phyloP scores from a whole-genome alignment of 2,888 invertebrate species.

The Dorcus parallelipipedus region DNA sequence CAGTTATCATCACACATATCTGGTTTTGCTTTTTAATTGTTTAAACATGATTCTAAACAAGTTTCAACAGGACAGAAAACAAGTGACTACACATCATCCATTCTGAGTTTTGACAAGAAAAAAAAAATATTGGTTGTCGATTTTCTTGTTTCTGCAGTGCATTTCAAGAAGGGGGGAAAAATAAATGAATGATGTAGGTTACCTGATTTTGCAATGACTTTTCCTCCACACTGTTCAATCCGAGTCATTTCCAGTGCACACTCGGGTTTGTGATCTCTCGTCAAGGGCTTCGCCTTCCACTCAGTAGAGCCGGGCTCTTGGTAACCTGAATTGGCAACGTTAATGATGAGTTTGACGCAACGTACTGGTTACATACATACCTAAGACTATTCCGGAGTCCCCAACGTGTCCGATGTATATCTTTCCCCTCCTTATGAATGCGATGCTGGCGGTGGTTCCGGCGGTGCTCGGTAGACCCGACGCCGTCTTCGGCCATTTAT shows the following conservation, averaged over 20 bases:
- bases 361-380: constrained; percentile 22
- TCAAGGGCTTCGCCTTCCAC: constrained; percentile 80
- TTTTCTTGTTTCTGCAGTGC: no score
- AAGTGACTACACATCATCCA: no score
- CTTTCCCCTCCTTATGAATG: constrained; percentile 90
- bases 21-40: no score
- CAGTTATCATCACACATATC: no score
- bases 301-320: constrained; percentile 49
- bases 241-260: constrained; percentile 76
- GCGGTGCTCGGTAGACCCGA: constrained; percentile 95
- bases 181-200: neutral
- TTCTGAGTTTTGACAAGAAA: no score
- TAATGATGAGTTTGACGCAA: neutral
- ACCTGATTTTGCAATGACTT: constrained; percentile 66
- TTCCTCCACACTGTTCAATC: constrained; percentile 79
- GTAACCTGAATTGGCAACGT: constrained; percentile 35
- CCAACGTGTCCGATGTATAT: constrained; percentile 98
- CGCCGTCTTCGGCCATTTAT: constrained; percentile 95
- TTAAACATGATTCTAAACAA: no score
- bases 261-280: constrained; percentile 95
- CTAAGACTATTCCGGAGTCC: constrained; percentile 87
- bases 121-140: no score
- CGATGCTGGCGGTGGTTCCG: constrained; percentile 95
- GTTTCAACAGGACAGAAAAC: no score
- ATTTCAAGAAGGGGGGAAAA: no score